Evolutionary conservation across 2,797 vertebrate species (phyloP).

Genomic region (Hemitrygon akajei): DNA sequence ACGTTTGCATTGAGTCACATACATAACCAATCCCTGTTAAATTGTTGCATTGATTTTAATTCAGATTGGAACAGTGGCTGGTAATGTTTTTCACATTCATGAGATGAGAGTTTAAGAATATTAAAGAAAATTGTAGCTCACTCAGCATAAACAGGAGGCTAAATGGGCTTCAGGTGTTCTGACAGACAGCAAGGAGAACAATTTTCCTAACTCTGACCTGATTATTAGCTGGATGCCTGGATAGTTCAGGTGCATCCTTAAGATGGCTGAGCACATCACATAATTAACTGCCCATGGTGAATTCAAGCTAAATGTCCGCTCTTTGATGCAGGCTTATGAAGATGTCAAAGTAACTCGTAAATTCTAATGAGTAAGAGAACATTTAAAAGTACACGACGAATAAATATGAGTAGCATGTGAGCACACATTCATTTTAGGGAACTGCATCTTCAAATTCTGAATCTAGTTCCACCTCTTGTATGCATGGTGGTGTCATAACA

Average conservation of each 20-base stretch:
- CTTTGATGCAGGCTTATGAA: not conserved
- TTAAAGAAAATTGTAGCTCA: not conserved
- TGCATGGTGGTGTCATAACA: not conserved
- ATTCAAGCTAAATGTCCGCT: not conserved
- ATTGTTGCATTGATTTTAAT: not conserved
- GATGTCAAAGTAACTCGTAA: not conserved
- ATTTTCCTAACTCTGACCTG: not conserved
- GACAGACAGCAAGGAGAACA: not conserved
- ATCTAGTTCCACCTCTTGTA: not conserved
- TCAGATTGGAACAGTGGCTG: not conserved
- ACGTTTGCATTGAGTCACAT: not conserved
- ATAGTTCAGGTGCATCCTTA: not conserved
- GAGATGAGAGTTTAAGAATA: constrained; percentile 11
- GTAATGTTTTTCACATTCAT: not conserved
- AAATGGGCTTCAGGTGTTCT: not conserved
- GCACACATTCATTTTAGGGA: not conserved
- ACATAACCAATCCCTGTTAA: not conserved
- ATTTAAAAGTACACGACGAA: not conserved
- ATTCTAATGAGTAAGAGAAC: not conserved
- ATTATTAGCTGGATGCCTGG: not conserved
- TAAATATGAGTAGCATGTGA: not conserved
- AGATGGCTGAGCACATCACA: no score
- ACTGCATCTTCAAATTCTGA: not conserved
- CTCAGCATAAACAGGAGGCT: not conserved
- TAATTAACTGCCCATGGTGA: not conserved